Evolutionary conservation across 1,140 invertebrate species (phyloP), one percentile per base, ranked within the genome.

Genomic region (Papilio glaucus): DNA sequence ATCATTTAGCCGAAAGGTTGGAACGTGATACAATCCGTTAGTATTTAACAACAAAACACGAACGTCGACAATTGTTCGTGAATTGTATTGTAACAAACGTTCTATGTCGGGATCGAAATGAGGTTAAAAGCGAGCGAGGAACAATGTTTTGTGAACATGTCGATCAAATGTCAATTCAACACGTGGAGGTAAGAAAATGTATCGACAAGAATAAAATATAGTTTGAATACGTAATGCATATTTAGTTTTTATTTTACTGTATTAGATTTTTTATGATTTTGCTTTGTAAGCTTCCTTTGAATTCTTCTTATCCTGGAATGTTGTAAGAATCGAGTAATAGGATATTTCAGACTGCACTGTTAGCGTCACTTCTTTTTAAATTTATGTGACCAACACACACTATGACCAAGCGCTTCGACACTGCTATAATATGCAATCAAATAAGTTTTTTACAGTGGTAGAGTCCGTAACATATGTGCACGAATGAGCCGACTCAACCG

Each of bases 91-190:
- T 85, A 80, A 77, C 85, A 81, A 81, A 79, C 71, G 74, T 77
- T 83, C 79, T 74, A 77, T 76, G 62, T 79, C 76, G 69, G 77
- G 69, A 84, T 80, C 65, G 72, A 75, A 85, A 88, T 77, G 74
- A 86, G 87, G 86, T 86, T 89, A 89, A 89, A 87, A 87, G 86
- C 86, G 77, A 68, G 75, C 77, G 77, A 80, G 85, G 71, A 81
- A 41, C 78, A 76, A 80, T 86, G 81, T 89, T 85, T 85, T 87
- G 84, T 87, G 84, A 83, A 81, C 80, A 81, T 73, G 83, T 84
- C 85, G 76, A 87, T 88, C 86, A 87, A 73, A 77, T 86, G 84
- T 87, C 85, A 87, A 85, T 87, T 77, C 67, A 12, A 62, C 49
- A 72, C 77, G 61, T 18, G 71, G 53, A 82, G 73, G 71, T 75